These are phyloP conservation scores for Melanocharis versteri DNA, from an alignment of 2,113 vertebrate genomes.

Conservation along the genomic window DNA sequence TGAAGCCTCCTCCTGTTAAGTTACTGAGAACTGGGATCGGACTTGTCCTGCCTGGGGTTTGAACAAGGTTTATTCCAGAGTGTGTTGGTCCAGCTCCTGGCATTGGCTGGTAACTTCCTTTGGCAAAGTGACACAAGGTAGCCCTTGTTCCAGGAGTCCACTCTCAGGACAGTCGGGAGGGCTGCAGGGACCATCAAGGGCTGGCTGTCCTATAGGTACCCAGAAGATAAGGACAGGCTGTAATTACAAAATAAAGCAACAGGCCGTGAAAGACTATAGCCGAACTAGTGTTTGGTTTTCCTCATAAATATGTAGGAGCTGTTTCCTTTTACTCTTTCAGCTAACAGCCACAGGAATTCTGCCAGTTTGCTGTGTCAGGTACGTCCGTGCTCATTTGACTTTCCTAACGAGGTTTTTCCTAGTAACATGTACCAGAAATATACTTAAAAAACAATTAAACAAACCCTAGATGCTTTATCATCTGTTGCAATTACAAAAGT, in stretches of 20 bases:
- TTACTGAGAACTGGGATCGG: not conserved
- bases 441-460: not conserved
- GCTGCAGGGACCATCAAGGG: not conserved
- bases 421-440: not conserved
- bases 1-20: not conserved
- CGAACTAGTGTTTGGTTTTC: not conserved
- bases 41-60: not conserved
- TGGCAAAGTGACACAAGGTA: not conserved
- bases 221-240: not conserved
- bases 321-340: conserved; percentile 1
- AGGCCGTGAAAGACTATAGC: conserved; percentile 5
- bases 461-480: not conserved
- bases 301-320: conserved; percentile 35
- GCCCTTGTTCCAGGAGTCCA: not conserved
- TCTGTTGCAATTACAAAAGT: not conserved
- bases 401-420: not conserved
- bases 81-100: not conserved
- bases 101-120: not conserved
- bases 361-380: conserved; percentile 30
- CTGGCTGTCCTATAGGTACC: not conserved
- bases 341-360: conserved; percentile 2
- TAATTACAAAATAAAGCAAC: conserved; percentile 35
- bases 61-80: not conserved
- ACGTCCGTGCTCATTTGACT: not conserved
- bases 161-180: not conserved